Percentiles rank a stretch among this genome's conserved stretches.
Evolutionary conservation across 35 echinoderm and acorn worm genomes (phyloP).

Genomic region (Hemicentrotus pulcherrimus): DNA sequence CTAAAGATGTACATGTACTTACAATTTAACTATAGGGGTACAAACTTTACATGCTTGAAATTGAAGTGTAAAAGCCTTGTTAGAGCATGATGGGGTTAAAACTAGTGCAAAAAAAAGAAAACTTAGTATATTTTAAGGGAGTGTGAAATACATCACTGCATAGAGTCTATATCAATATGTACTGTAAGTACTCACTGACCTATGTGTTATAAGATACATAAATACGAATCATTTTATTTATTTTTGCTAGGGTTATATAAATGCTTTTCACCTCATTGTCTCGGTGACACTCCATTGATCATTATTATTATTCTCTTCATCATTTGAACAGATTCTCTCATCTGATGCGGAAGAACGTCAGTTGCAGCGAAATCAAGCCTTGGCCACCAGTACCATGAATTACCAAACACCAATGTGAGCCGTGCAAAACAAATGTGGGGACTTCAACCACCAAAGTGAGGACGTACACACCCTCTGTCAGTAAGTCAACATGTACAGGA

Average conservation of each 20-base stretch:
- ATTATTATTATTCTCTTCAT: neutral
- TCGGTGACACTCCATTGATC: neutral
- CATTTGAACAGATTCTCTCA: slow-evolving; percentile 1
- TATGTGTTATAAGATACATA: too few relatives aligned
- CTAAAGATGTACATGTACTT: neutral
- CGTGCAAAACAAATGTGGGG: neutral
- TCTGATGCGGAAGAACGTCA: slow-evolving; percentile 18
- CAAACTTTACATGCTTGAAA: too few relatives aligned
- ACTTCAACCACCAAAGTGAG: neutral
- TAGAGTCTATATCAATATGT: too few relatives aligned
- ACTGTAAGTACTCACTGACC: too few relatives aligned
- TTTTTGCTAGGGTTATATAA: neutral
- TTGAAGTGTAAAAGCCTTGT: too few relatives aligned
- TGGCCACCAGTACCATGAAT: neutral
- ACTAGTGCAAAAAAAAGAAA: too few relatives aligned
- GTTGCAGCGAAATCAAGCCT: neutral
- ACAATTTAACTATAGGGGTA: neutral
- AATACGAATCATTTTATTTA: too few relatives aligned
- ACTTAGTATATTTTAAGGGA: too few relatives aligned
- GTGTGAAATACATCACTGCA: too few relatives aligned
- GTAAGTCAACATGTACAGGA: neutral
- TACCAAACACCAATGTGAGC: slow-evolving; percentile 9
- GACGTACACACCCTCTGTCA: neutral
- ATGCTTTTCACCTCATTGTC: too few relatives aligned
- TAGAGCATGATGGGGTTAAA: too few relatives aligned